Percentiles rank a stretch among this genome's conserved stretches.
phyloP scores from a whole-genome alignment of 2,797 vertebrate species.

The Labeo calbasu region DNA sequence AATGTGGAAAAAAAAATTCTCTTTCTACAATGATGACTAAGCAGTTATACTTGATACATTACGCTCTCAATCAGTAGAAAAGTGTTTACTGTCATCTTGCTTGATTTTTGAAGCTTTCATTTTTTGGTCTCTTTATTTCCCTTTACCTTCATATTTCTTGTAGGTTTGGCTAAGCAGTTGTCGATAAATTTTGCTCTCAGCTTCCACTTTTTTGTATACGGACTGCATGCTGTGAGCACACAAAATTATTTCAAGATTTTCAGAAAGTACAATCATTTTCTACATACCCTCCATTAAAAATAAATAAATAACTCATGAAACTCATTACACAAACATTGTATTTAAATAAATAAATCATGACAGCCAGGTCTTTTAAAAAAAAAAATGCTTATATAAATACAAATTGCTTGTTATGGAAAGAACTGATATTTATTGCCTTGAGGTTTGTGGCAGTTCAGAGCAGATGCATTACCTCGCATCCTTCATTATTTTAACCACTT shows the following conservation, averaged over 20 bases:
- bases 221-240: neutral
- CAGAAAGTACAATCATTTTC: neutral
- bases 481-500: slow-evolving; percentile 69
- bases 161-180: neutral
- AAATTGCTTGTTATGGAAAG: neutral
- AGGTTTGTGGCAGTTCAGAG: slow-evolving; percentile 47
- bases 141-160: neutral
- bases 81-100: too few relatives aligned
- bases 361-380: neutral
- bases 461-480: slow-evolving; percentile 56
- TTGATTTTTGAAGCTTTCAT: neutral
- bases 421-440: neutral
- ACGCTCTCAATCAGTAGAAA: too few relatives aligned
- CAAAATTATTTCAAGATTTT: neutral
- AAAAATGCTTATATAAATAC: neutral
- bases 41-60: neutral
- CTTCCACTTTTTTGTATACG: neutral
- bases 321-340: neutral
- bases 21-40: neutral
- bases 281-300: too few relatives aligned
- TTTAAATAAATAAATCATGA: neutral
- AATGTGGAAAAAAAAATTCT: neutral
- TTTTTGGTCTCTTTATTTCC: neutral
- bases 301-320: too few relatives aligned
- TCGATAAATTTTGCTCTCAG: neutral